Percentiles rank a stretch among this genome's conserved stretches.
phyloP scores from a whole-genome alignment of 2,888 invertebrate genomes.

The Bellardia pandia region DNA sequence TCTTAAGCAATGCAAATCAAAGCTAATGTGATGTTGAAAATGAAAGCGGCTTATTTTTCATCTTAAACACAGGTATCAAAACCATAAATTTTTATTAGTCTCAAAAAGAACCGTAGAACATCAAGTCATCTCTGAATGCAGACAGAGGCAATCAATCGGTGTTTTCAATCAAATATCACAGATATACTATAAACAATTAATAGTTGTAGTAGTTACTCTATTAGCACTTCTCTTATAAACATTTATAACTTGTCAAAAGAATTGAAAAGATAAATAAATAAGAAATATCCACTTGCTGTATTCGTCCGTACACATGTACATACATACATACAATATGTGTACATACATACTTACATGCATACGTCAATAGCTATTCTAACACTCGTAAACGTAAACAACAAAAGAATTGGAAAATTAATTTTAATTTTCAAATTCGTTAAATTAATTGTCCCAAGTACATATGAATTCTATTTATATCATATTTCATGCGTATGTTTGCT shows the following conservation, averaged over 20 bases:
- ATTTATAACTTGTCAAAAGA: slow-evolving; percentile 69
- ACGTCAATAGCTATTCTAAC: neutral
- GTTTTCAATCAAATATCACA: slow-evolving; percentile 64
- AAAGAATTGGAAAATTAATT: neutral
- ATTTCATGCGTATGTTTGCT: neutral
- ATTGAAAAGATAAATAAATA: slow-evolving; percentile 49
- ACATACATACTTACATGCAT: neutral
- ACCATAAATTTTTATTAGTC: slow-evolving; percentile 68
- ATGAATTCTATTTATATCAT: no score
- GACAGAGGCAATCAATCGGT: slow-evolving; percentile 62
- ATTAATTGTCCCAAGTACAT: slow-evolving; percentile 10
- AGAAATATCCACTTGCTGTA: slow-evolving; percentile 36
- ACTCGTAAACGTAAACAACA: slow-evolving; percentile 9
- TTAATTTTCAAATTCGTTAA: neutral
- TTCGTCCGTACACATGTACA: slow-evolving; percentile 14
- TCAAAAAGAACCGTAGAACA: slow-evolving; percentile 32
- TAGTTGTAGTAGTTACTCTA: slow-evolving; percentile 61
- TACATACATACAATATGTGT: neutral
- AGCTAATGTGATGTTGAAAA: slow-evolving; percentile 37
- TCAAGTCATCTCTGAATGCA: slow-evolving; percentile 6
- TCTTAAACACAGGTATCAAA: slow-evolving; percentile 62
- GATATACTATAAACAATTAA: slow-evolving; percentile 41
- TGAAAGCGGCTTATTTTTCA: slow-evolving; percentile 64
- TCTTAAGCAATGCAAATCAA: slow-evolving; percentile 50
- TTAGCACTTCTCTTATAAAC: slow-evolving; percentile 71